phyloP scores from a whole-genome alignment of 2,113 vertebrate genomes.

The Lophochroa leadbeateri region DNA sequence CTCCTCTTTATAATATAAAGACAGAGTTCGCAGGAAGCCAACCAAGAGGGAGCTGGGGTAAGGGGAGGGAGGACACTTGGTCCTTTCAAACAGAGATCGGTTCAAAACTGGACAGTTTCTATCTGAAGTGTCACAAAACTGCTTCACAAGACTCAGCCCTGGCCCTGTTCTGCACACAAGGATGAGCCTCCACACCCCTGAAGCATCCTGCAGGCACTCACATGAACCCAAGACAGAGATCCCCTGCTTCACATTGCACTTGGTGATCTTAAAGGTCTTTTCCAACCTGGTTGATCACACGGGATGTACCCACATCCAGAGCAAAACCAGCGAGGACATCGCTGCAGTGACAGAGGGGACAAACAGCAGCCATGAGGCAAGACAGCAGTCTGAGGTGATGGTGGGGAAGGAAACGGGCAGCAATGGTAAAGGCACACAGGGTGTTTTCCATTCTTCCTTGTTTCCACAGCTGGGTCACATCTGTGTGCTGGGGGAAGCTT shows the following conservation, averaged over 20 bases:
- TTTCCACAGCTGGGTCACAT: not conserved
- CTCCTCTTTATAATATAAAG: not conserved
- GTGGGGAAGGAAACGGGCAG: accelerated
- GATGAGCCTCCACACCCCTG: accelerated
- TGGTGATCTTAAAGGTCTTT: not conserved
- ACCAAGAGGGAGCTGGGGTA: not conserved
- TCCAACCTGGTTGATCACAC: not conserved
- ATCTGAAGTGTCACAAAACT: not conserved
- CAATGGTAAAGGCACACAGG: accelerated
- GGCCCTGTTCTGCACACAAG: not conserved
- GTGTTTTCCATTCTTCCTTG: not conserved
- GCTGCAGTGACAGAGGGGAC: not conserved
- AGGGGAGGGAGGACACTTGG: not conserved
- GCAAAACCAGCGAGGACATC: not conserved
- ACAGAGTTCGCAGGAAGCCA: not conserved
- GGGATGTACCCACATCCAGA: not conserved
- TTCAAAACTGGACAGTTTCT: not conserved
- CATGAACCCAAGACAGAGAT: not conserved
- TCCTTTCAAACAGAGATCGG: not conserved
- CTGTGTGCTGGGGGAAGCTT: not conserved
- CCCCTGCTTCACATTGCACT: not conserved
- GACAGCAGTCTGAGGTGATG: not conserved
- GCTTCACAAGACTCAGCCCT: not conserved
- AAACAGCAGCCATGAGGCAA: not conserved
- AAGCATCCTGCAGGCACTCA: not conserved